phyloP scores from a whole-genome alignment of 2,888 invertebrate genomes.

The Melinaea menophilus region DNA sequence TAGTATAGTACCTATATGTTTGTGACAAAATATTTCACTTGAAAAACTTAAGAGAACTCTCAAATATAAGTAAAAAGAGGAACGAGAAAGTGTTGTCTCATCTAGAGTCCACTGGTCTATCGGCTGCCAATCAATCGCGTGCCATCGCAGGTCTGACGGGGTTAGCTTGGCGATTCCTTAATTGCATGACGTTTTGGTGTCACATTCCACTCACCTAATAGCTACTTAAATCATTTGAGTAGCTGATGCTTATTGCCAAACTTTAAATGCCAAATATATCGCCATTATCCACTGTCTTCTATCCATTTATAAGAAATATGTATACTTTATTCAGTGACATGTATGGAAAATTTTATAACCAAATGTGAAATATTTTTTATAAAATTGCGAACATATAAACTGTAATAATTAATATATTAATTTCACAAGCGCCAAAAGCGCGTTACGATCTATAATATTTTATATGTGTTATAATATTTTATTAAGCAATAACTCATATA shows the following conservation, averaged over 20 bases:
- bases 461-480: constrained; percentile 10
- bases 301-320: neutral
- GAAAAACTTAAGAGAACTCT: too few relatives aligned
- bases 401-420: neutral
- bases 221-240: constrained; percentile 53
- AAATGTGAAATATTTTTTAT: too few relatives aligned
- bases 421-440: neutral
- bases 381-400: neutral
- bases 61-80: too few relatives aligned
- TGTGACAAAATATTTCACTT: too few relatives aligned
- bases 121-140: constrained; percentile 68
- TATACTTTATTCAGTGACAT: neutral
- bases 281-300: neutral
- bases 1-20: too few relatives aligned
- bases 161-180: constrained; percentile 78
- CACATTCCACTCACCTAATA: constrained; percentile 58
- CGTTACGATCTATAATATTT: neutral
- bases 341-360: neutral
- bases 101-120: constrained; percentile 34
- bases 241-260: constrained; percentile 28
- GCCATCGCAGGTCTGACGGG: constrained; percentile 69
- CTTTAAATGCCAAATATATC: constrained; percentile 14
- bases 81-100: constrained; percentile 21
- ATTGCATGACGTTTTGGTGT: constrained; percentile 78
- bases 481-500: constrained; percentile 29